Base-by-base conservation (phyloP, 2,888 invertebrate genomes). In the Cordilura impudica region DNA sequence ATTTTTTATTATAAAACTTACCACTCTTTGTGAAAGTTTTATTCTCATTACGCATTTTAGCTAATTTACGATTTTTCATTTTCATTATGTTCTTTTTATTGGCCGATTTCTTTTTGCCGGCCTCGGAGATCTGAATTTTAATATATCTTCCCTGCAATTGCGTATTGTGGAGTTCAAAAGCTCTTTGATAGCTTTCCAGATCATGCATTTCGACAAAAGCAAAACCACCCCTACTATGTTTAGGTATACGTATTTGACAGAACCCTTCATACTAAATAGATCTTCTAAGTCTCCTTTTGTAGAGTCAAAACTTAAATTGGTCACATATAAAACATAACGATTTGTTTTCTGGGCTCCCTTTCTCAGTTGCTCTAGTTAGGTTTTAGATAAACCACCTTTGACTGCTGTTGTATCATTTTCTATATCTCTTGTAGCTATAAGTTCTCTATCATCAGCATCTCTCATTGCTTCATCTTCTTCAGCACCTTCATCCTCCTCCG, bases 11-110 rank as follows among this genome's bases (percentile, higher is more conserved):
- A 78, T 88, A 90, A 80, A 87, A 88, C 71, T 90, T 90, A 0
- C 90, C 90, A 63, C 90, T 90, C 71, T 90, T 90, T 5, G 86
- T 89, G 60, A 90, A 90, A 5, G 86, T 84, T 76, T 90, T 90
- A 60, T 86, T 85, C 54, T 90, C 90, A 77, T 89, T 89, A 12
- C 90, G 86, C 89, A 90, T 90, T 75, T 89, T 88, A 8, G 90
- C 89, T 60, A 90, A 66, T 81, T 90, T 90, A 0, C 90, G 87
- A 84, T 90, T 90, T 72, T 90, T 90, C 75, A 90, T 90, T 60
- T 89, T 90, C 51, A 90, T 83, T 14, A 90, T 90, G 67, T 90
- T 90, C 73, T 90, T 90, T 73, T 90, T 90, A 81, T 90, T 90
- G 4, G 90, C 89, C 0, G 90, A 90, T 78, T 90, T 90, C 81